phyloP scores from a whole-genome alignment of 1,140 invertebrate genomes.

The Schlechtendalia chinensis region DNA sequence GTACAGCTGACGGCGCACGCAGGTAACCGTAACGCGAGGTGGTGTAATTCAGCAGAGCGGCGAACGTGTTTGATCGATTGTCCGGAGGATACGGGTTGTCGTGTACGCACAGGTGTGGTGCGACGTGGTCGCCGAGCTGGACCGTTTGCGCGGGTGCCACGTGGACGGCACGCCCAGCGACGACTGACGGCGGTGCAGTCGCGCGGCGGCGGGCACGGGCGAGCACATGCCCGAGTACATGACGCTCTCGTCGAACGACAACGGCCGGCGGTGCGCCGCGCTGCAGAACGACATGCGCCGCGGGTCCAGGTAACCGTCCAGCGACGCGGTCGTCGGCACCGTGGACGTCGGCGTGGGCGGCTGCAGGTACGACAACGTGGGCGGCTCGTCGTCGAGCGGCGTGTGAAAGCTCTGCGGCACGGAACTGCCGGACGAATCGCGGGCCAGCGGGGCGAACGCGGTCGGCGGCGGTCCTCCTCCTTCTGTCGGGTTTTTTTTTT shows the following conservation, averaged over 20 bases:
- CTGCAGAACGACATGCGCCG: constrained; percentile 74
- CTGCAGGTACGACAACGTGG: constrained; percentile 61
- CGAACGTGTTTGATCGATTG: no score
- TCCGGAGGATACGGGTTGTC: no score
- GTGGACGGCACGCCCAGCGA: constrained; percentile 59
- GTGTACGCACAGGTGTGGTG: constrained; percentile 52
- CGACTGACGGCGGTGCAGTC: constrained; percentile 51
- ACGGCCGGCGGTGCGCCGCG: constrained; percentile 64
- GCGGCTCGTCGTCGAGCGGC: constrained; percentile 57
- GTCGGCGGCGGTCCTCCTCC: not conserved
- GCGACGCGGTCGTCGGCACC: constrained; percentile 76
- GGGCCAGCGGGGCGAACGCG: constrained; percentile 57
- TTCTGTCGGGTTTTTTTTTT: no score
- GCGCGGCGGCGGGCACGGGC: constrained; percentile 66
- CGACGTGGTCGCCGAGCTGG: constrained; percentile 44
- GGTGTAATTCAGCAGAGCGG: no score
- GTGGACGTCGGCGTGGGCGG: constrained; percentile 80
- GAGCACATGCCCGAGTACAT: constrained; percentile 73
- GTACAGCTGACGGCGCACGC: not conserved
- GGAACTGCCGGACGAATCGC: constrained; percentile 59
- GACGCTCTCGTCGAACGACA: constrained; percentile 69
- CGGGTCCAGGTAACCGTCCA: constrained; percentile 82
- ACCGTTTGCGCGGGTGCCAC: constrained; percentile 58
- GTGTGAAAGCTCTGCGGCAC: constrained; percentile 68
- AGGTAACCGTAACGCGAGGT: constrained; percentile 25